A percentile compares a stretch with the other conserved stretches of the same genome.
phyloP scores from a whole-genome alignment of 2,888 invertebrate species.

The Acleris emargana region DNA sequence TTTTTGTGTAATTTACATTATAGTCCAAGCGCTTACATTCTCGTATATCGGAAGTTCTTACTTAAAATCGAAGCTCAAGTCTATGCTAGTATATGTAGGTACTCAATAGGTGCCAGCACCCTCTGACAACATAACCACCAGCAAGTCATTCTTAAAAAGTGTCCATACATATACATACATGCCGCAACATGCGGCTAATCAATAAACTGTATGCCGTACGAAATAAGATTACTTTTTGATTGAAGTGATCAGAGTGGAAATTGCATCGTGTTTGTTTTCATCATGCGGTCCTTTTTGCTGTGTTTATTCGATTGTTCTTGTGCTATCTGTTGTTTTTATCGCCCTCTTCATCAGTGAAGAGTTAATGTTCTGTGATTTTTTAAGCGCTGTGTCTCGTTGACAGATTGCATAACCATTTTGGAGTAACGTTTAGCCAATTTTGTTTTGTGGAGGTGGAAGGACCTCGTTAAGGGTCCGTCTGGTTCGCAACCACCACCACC shows the following conservation, averaged over 20 bases:
- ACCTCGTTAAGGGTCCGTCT: no score
- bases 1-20: no score
- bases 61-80: background rate
- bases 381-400: background rate
- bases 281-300: constrained; percentile 47
- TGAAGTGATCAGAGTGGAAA: constrained; percentile 15
- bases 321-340: constrained; percentile 49
- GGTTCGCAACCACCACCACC: no score
- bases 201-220: background rate
- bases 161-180: constrained; percentile 6
- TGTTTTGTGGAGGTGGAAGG: no score
- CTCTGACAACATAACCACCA: constrained; percentile 41
- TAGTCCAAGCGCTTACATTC: no score
- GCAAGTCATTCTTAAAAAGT: constrained; percentile 44
- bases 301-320: constrained; percentile 51
- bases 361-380: constrained; percentile 2
- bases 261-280: constrained; percentile 46
- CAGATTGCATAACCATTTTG: no score
- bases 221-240: constrained; percentile 5
- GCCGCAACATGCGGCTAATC: background rate
- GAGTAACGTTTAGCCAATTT: no score
- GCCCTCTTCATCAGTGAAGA: constrained; percentile 40
- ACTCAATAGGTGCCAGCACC: constrained; percentile 20
- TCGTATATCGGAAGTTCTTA: no score
- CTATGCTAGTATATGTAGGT: no score